Base-by-base conservation (phyloP, 2,888 invertebrate genomes). In the Choreutis nemorana region DNA sequence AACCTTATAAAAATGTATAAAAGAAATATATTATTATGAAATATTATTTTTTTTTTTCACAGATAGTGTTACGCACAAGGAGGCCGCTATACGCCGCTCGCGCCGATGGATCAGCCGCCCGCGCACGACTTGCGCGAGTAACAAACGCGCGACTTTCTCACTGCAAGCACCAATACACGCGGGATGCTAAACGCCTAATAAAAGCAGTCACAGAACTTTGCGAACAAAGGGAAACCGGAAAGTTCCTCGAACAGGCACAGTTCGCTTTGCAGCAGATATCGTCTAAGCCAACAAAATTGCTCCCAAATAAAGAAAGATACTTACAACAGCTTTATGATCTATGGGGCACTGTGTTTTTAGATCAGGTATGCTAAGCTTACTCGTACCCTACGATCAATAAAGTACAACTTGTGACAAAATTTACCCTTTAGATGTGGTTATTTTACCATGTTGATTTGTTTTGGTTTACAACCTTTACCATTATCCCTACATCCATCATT, bases 261-360 rank as follows among this genome's bases (percentile, higher is more conserved):
- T 78, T 77, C 28, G 77, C 58, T 3, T 62, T 77, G 57, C 67
- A 68, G 38, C 71, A 71, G 46, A 70, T 77, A 36, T 44, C 59
- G 3, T 58, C 61, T 30, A 70, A 64, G 28, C 59, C 65, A 2
- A 37, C 47, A 1, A 55, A 52, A 23, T 42, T 73, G 28, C 41
- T 78, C 20, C 75, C 67, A 1, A 59, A 48, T 2, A 77, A 73
- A 40, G 77, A 75, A 16, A 71, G 62, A 37, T 73, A 52, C 34
- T 39, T 75, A 30, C 59, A 68, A 20, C 48, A 66, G 31, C 36
- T 78, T 11, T 56, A 72, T 30, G 51, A 63, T 35, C 59, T 75
- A 25, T 60, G 72, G 13, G 70, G 62, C 6, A 46, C 60, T 29
- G 63, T 65, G 30, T 73, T 73, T 37, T 46, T 75, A 27, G 70